Percentiles rank a stretch among this genome's conserved stretches.
Conservation (phyloP, 2,888 invertebrate species). For the Yponomeuta sedellus region DNA sequence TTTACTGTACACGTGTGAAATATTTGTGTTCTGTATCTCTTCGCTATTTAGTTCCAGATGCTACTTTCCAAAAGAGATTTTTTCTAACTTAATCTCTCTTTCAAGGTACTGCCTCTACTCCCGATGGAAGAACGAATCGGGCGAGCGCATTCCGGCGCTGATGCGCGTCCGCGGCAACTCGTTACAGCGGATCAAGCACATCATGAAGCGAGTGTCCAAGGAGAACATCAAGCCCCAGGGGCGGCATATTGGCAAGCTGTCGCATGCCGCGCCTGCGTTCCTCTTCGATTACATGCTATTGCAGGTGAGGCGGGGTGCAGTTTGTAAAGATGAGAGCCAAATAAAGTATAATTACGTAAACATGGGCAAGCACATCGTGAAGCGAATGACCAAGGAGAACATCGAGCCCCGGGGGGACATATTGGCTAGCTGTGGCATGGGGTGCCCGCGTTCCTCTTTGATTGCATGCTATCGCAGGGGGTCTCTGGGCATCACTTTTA, state of each 20-base stretch:
- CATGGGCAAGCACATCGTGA: neutral
- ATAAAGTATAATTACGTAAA: too few relatives aligned
- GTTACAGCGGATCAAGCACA: slow-evolving; percentile 93
- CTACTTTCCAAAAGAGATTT: neutral
- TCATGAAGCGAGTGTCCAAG: slow-evolving; percentile 98
- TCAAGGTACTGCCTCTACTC: slow-evolving; percentile 90
- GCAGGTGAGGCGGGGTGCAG: slow-evolving; percentile 41
- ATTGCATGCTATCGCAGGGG: too few relatives aligned
- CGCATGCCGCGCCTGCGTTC: slow-evolving; percentile 96
- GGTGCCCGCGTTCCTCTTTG: too few relatives aligned
- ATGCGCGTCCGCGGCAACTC: slow-evolving; percentile 90
- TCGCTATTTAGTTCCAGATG: neutral
- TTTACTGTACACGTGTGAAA: neutral
- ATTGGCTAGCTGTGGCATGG: too few relatives aligned
- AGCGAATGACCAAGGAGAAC: neutral
- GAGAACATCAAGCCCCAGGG: slow-evolving; percentile 99
- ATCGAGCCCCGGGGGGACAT: neutral
- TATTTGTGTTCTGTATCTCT: neutral
- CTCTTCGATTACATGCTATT: slow-evolving; percentile 94
- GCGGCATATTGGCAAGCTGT: slow-evolving; percentile 95
- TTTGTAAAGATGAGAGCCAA: too few relatives aligned
- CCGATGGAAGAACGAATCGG: slow-evolving; percentile 94
- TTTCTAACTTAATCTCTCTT: neutral
- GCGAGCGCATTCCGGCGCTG: slow-evolving; percentile 86
- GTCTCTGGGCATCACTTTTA: too few relatives aligned